These are phyloP conservation scores for Harpegnathos saltator DNA, from an alignment of 1,140 invertebrate species.

Conservation along the genomic window DNA sequence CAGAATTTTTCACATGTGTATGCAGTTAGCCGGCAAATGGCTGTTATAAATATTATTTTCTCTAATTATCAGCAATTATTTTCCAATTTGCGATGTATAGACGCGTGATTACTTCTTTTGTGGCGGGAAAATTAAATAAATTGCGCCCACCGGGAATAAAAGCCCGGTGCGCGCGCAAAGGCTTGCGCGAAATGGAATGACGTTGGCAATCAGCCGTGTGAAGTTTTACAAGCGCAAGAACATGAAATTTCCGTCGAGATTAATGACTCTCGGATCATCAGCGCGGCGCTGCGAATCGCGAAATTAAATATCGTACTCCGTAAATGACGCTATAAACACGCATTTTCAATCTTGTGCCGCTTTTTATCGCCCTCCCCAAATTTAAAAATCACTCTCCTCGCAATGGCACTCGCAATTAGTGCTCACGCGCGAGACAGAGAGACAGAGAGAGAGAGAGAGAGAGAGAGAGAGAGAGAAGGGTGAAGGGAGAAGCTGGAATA, in stretches of 20 bases:
- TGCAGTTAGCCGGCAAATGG: not conserved
- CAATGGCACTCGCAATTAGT: not conserved
- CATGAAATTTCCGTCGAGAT: not conserved
- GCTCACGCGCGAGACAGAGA: too few species aligned
- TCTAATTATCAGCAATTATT: constrained; percentile 18
- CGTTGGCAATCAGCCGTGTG: constrained; percentile 1
- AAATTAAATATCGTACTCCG: constrained; percentile 17
- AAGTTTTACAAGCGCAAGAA: constrained; percentile 14
- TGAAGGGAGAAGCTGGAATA: not conserved
- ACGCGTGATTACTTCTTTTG: constrained; percentile 12
- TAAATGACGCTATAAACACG: not conserved
- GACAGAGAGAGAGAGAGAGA: too few species aligned
- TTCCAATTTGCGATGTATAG: constrained; percentile 9
- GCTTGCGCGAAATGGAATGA: not conserved
- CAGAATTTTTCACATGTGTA: constrained; percentile 1
- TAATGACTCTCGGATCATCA: not conserved
- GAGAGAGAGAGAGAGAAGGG: too few species aligned
- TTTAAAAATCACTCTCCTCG: constrained; percentile 20
- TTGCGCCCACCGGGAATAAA: not conserved
- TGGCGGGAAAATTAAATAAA: constrained; percentile 19
- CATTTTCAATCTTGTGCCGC: not conserved
- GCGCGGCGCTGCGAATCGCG: not conserved
- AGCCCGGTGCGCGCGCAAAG: not conserved
- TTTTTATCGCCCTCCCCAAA: not conserved
- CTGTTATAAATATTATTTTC: constrained; percentile 19